Evolutionary conservation across 2,888 invertebrate genomes (phyloP).

Genomic region (Augiades crinisus): DNA sequence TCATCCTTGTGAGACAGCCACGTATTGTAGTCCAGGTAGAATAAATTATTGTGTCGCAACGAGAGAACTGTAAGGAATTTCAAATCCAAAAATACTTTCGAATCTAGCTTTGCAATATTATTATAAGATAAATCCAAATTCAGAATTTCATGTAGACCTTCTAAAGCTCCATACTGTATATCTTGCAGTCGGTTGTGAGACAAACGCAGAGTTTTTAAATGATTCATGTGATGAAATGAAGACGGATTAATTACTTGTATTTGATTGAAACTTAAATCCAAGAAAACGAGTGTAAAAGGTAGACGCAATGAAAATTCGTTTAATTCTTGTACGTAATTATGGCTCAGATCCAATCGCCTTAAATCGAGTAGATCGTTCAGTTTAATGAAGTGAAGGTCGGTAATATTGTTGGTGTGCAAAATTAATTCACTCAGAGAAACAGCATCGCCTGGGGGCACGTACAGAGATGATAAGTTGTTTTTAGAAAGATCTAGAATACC

Average conservation of each 20-base stretch:
- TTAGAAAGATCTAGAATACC: constrained; percentile 65
- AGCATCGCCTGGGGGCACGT: constrained; percentile 53
- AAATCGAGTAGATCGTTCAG: constrained; percentile 51
- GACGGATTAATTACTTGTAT: constrained; percentile 55
- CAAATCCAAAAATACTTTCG: constrained; percentile 58
- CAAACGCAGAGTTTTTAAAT: constrained; percentile 53
- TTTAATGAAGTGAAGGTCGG: constrained; percentile 46
- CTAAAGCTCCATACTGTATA: constrained; percentile 59
- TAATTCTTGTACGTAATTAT: constrained; percentile 51
- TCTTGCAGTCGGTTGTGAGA: constrained; percentile 48
- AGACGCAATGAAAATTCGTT: constrained; percentile 50
- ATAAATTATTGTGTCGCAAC: constrained; percentile 51
- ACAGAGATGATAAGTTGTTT: constrained; percentile 51
- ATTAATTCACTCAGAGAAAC: constrained; percentile 46
- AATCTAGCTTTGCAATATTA: constrained; percentile 50
- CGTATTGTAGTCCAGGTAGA: constrained; percentile 46
- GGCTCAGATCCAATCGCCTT: constrained; percentile 50
- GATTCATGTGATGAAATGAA: constrained; percentile 45
- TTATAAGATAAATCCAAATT: constrained; percentile 51
- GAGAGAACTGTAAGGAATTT: constrained; percentile 51
- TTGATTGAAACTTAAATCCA: constrained; percentile 56
- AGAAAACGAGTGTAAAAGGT: constrained; percentile 44
- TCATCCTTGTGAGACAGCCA: constrained; percentile 57
- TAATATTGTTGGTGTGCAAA: constrained; percentile 58
- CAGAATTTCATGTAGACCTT: constrained; percentile 45